These are phyloP conservation scores for Chelonus insularis DNA, from an alignment of 1,140 invertebrate species.

Conservation along the genomic window DNA sequence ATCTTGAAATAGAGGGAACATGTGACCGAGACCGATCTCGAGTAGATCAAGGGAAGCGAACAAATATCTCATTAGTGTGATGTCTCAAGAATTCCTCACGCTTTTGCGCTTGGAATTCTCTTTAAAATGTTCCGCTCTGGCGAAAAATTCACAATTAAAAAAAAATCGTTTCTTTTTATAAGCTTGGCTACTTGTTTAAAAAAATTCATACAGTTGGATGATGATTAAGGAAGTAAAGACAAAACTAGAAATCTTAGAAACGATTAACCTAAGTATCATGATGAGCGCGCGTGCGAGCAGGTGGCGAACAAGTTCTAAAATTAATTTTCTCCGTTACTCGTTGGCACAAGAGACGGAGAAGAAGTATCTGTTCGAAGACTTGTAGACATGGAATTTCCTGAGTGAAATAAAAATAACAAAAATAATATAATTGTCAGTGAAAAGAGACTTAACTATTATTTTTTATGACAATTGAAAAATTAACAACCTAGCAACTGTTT, in stretches of 20 bases:
- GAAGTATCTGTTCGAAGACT: neutral
- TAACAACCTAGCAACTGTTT: no score
- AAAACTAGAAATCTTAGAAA: slow-evolving; percentile 22
- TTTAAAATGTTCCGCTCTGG: neutral
- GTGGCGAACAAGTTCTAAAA: slow-evolving; percentile 32
- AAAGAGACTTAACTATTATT: no score
- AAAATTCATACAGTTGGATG: no score
- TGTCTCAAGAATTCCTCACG: neutral
- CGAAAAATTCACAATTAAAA: neutral
- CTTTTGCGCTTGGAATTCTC: neutral
- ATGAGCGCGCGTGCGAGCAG: slow-evolving; percentile 24
- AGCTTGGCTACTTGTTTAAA: no score
- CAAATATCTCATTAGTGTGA: slow-evolving; percentile 15
- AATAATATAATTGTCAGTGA: no score
- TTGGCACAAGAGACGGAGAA: neutral
- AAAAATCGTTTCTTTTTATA: no score
- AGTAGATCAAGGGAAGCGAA: slow-evolving; percentile 5
- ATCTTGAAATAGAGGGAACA: slow-evolving; percentile 18
- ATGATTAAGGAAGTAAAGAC: neutral
- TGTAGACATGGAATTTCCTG: neutral
- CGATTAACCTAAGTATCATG: slow-evolving; percentile 11
- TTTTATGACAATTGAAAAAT: no score
- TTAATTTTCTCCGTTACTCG: slow-evolving; percentile 24
- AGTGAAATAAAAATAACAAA: no score
- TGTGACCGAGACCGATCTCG: slow-evolving; percentile 2